Percentiles rank a stretch among this genome's conserved stretches.
These are phyloP conservation scores for Napeogenes inachia DNA, from an alignment of 2,888 invertebrate genomes.

Conservation along the genomic window DNA sequence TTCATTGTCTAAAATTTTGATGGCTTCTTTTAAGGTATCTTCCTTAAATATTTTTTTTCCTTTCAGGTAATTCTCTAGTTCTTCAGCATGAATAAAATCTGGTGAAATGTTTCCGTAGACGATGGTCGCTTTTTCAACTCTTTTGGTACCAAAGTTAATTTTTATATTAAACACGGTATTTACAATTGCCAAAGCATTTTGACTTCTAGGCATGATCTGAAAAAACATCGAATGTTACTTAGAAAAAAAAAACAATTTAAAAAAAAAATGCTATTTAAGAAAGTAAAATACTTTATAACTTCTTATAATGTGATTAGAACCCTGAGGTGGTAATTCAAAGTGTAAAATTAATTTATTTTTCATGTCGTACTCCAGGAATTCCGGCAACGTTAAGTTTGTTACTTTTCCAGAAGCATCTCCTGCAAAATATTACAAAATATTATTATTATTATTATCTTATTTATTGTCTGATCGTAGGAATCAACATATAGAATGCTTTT, in stretches of 20 bases:
- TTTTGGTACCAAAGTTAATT: conserved; percentile 45
- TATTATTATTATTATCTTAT: no score
- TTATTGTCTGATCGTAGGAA: no score
- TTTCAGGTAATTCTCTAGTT: conserved; percentile 73
- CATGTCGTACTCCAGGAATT: conserved; percentile 80
- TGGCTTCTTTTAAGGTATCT: conserved; percentile 62
- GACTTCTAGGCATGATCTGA: conserved; percentile 85
- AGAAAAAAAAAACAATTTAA: not conserved
- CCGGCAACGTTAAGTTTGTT: conserved; percentile 48
- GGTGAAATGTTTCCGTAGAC: conserved; percentile 82
- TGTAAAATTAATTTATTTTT: conserved; percentile 79
- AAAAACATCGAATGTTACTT: conserved; percentile 26
- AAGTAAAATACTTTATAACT: conserved; percentile 79
- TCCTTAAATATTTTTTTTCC: conserved; percentile 64
- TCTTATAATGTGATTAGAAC: conserved; percentile 69
- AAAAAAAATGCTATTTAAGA: not conserved
- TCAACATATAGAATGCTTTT: no score
- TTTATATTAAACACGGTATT: conserved; percentile 85
- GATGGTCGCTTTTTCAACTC: conserved; percentile 66
- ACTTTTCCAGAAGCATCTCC: conserved; percentile 38
- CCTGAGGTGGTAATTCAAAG: conserved; percentile 76
- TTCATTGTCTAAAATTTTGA: conserved; percentile 76
- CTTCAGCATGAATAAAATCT: conserved; percentile 75
- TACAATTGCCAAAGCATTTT: conserved; percentile 86
- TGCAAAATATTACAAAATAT: conserved; percentile 26